These are phyloP conservation scores for Bombus turneri DNA, from an alignment of 1,140 invertebrate species.

Conservation along the genomic window DNA sequence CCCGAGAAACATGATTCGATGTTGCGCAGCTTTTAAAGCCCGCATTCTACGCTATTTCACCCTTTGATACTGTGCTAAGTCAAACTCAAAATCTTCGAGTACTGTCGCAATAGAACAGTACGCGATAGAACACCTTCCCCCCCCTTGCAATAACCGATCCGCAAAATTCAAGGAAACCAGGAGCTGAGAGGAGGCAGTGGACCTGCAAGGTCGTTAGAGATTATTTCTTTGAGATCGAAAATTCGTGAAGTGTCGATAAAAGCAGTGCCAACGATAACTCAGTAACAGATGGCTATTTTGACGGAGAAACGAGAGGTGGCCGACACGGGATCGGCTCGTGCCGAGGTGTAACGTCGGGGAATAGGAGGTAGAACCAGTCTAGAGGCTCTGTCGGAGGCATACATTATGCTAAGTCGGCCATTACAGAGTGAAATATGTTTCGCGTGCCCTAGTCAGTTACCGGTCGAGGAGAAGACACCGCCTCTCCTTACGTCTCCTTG, in stretches of 20 bases:
- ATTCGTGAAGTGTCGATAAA: conserved; percentile 19
- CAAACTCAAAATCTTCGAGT: neutral
- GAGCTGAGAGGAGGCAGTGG: neutral
- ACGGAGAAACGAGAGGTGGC: conserved; percentile 45
- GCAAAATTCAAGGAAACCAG: neutral
- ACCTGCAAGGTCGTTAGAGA: neutral
- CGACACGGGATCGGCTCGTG: neutral
- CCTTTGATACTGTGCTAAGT: neutral
- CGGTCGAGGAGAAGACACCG: conserved; percentile 55
- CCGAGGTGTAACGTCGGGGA: conserved; percentile 6
- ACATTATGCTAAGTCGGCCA: conserved; percentile 77
- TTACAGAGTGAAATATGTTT: conserved; percentile 76
- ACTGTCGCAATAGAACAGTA: neutral
- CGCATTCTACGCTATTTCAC: neutral
- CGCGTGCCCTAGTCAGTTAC: conserved; percentile 75
- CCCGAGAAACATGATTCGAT: neutral
- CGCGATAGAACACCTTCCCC: neutral
- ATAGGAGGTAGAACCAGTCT: neutral
- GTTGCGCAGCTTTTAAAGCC: neutral
- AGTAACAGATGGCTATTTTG: conserved; percentile 59
- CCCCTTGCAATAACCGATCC: neutral
- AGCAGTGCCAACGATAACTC: conserved; percentile 52
- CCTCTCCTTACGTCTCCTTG: conserved; percentile 39
- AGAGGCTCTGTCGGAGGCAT: conserved; percentile 66
- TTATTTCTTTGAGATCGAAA: neutral